Evolutionary conservation across 2,888 invertebrate genomes (phyloP).

Genomic region (Thalpophila matura): DNA sequence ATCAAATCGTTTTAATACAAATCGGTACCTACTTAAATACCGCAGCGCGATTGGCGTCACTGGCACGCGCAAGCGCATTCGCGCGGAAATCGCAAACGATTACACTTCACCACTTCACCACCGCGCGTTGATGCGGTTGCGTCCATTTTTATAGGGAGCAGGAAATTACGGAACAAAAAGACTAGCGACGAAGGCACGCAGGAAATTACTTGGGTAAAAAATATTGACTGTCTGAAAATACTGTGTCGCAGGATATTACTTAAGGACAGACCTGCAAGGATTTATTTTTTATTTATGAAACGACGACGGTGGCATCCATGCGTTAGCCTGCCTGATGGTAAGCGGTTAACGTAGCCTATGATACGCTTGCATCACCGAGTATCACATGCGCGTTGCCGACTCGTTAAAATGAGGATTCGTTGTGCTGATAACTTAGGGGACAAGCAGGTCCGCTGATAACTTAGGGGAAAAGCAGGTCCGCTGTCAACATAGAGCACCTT

Average conservation of each 20-base stretch:
- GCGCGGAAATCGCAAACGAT: slow-evolving; percentile 64
- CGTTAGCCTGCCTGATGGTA: no score
- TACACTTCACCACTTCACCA: slow-evolving; percentile 48
- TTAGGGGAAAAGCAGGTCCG: no score
- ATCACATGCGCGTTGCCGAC: no score
- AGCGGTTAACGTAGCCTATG: no score
- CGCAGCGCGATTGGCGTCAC: not conserved
- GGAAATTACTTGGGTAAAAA: slow-evolving; percentile 32
- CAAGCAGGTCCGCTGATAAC: no score
- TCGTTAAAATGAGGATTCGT: no score
- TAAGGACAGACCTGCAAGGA: not conserved
- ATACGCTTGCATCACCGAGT: no score
- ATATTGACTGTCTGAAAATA: slow-evolving; percentile 9
- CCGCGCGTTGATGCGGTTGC: slow-evolving; percentile 42
- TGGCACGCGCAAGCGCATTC: slow-evolving; percentile 51
- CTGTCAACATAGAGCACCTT: no score
- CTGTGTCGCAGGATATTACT: slow-evolving; percentile 1
- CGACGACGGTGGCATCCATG: no score
- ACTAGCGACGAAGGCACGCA: slow-evolving; percentile 10
- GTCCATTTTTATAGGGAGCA: slow-evolving; percentile 27
- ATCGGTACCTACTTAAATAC: no score
- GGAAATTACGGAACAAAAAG: slow-evolving; percentile 37
- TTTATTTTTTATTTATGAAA: not conserved
- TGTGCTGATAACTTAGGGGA: no score
- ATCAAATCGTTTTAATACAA: no score